phyloP scores from a whole-genome alignment of 1,140 invertebrate genomes.

The Drosophila lowei region DNA sequence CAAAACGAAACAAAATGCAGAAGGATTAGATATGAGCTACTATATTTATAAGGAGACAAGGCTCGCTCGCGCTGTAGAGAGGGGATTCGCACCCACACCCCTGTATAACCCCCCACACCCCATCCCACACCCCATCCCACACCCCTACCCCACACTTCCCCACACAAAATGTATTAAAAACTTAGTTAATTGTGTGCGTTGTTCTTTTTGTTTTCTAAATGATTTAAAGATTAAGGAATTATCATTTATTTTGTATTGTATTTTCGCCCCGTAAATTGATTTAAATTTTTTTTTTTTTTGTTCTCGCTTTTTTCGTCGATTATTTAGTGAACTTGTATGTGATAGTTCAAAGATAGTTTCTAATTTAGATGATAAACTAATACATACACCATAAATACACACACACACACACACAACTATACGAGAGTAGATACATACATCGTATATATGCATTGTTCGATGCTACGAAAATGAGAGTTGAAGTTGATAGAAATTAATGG shows the following conservation, averaged over 20 bases:
- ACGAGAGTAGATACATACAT: not conserved
- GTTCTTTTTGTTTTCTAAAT: conserved; percentile 14
- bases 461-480: conserved; percentile 8
- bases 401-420: conserved; percentile 17
- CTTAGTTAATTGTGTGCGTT: conserved; percentile 37
- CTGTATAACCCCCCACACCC: not conserved
- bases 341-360: conserved; percentile 82
- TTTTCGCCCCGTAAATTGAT: not conserved
- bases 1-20: conserved; percentile 12
- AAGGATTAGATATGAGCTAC: conserved; percentile 26
- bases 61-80: not conserved
- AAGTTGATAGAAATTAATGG: conserved; percentile 28
- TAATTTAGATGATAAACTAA: conserved; percentile 51
- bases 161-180: conserved; percentile 37
- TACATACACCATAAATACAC: conserved; percentile 21
- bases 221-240: conserved; percentile 11
- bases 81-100: conserved; percentile 2
- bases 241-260: too few species aligned
- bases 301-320: conserved; percentile 30
- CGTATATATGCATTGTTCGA: not conserved
- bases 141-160: not conserved
- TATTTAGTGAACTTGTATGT: conserved; percentile 79
- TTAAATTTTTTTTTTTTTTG: conserved; percentile 3
- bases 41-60: conserved; percentile 5
- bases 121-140: not conserved